A percentile compares a stretch with the other conserved stretches of the same genome.
phyloP scores from a whole-genome alignment of 1,140 invertebrate genomes.

The Chironomus striatipennis region DNA sequence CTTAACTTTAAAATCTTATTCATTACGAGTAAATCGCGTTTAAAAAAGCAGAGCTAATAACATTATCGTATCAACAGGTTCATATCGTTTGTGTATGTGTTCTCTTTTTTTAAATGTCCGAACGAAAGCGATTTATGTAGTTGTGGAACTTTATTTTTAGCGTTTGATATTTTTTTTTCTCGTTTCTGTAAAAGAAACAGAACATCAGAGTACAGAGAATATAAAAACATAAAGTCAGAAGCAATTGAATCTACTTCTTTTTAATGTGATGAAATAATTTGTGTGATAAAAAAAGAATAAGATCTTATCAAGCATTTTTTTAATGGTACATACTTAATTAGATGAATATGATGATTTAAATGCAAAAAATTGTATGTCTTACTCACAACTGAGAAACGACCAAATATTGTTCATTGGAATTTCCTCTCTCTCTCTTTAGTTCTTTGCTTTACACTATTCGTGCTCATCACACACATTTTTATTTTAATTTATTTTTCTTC shows the following conservation, averaged over 20 bases:
- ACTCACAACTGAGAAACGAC: too few species aligned
- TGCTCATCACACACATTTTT: conserved; percentile 4
- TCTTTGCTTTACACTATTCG: neutral
- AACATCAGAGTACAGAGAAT: neutral
- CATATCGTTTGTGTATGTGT: conserved; percentile 11
- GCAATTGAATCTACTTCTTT: neutral
- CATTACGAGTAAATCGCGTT: neutral
- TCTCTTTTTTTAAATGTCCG: neutral
- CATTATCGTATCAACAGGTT: conserved; percentile 20
- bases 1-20: neutral
- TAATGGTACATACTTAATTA: too few species aligned
- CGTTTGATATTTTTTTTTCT: conserved; percentile 8
- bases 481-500: neutral
- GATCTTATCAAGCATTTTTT: too few species aligned
- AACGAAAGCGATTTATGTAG: neutral
- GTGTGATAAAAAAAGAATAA: too few species aligned
- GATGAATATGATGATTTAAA: too few species aligned
- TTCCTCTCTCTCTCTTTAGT: neutral
- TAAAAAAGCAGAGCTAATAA: neutral
- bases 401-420: neutral
- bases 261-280: too few species aligned
- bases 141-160: conserved; percentile 13
- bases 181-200: neutral
- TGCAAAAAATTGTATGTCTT: too few species aligned
- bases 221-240: neutral